Evolutionary conservation across 1,140 invertebrate species (phyloP).

Genomic region (Cherax quadricarinatus): DNA sequence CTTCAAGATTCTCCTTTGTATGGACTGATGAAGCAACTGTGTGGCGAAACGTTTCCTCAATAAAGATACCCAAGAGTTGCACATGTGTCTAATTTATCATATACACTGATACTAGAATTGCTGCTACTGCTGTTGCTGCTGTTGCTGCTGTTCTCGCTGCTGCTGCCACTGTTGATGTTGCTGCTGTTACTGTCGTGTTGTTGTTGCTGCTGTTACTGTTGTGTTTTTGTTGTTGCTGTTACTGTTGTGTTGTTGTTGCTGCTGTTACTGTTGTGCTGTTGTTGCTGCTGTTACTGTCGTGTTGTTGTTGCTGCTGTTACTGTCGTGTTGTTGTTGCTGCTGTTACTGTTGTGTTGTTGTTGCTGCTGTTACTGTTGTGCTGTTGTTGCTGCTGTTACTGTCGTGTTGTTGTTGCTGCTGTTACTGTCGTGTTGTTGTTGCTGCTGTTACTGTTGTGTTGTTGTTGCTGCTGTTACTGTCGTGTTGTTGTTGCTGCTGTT

Average conservation of each 20-base stretch:
- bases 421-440: too few relatives aligned
- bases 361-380: constrained; percentile 24
- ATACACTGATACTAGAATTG: constrained; percentile 24
- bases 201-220: neutral
- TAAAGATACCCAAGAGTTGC: too few relatives aligned
- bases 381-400: neutral
- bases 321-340: too few relatives aligned
- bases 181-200: neutral
- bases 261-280: too few relatives aligned
- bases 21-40: too few relatives aligned
- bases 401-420: constrained; percentile 14
- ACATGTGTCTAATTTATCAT: too few relatives aligned
- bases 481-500: too few relatives aligned
- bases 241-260: neutral
- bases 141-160: neutral
- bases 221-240: neutral
- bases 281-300: too few relatives aligned
- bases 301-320: neutral
- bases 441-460: neutral
- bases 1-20: too few relatives aligned
- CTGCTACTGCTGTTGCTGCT: constrained; percentile 34
- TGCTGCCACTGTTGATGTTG: neutral
- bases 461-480: neutral
- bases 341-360: neutral
- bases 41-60: too few relatives aligned